These are phyloP conservation scores for Meriones unguiculatus DNA, from an alignment of 2,113 vertebrate genomes.

Conservation along the genomic window DNA sequence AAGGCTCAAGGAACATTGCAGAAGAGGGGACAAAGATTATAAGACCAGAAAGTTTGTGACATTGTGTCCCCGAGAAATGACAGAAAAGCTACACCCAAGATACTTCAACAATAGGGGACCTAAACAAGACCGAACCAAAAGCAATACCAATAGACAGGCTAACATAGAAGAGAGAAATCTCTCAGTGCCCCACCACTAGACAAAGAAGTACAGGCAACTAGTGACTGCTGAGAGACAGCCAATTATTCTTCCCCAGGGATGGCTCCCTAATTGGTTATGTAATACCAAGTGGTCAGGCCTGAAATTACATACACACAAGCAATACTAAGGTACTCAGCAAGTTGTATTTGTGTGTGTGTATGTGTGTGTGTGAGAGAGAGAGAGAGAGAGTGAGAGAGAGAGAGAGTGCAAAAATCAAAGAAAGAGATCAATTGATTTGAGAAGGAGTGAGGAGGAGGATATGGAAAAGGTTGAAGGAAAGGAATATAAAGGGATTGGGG, in stretches of 20 bases:
- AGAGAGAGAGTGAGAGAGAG: too few relatives aligned
- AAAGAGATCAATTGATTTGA: not conserved
- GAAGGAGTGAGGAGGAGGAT: not conserved
- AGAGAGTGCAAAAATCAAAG: not conserved
- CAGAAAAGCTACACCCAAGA: not conserved
- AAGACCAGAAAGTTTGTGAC: not conserved
- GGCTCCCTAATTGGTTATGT: not conserved
- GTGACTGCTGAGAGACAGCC: not conserved
- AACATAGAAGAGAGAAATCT: not conserved
- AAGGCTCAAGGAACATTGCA: not conserved
- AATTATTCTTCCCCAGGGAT: not conserved
- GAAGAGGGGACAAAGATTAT: not conserved
- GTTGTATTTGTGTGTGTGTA: not conserved
- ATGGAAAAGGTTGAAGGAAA: not conserved
- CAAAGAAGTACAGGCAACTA: not conserved
- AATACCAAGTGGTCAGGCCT: not conserved
- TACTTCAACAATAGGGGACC: not conserved
- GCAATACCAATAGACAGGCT: not conserved
- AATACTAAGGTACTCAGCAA: not conserved
- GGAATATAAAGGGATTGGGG: not conserved
- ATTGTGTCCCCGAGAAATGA: not conserved
- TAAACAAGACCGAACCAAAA: not conserved
- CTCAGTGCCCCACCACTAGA: not conserved
- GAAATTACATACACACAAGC: not conserved
- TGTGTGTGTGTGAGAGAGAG: not conserved